phyloP scores from a whole-genome alignment of 2,888 invertebrate species.

The Eledona agricola region DNA sequence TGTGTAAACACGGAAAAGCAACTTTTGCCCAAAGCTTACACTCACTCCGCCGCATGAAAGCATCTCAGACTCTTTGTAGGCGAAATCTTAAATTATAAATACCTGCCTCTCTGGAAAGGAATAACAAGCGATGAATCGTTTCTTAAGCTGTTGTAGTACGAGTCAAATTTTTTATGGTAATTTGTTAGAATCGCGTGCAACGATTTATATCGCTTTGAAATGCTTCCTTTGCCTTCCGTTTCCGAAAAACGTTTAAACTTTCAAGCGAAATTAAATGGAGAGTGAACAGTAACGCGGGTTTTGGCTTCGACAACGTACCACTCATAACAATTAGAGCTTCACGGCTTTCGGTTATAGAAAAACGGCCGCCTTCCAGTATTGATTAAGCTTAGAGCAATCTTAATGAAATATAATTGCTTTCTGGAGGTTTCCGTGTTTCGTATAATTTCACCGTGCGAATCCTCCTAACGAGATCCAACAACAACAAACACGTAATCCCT shows the following conservation, averaged over 20 bases:
- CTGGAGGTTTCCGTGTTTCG: conserved; percentile 15
- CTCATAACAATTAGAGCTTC: conserved; percentile 22
- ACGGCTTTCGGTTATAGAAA: not conserved
- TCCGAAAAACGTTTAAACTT: conserved; percentile 21
- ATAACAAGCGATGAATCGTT: no score
- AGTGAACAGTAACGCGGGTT: conserved; percentile 9
- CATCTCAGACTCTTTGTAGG: no score
- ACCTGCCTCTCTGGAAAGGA: no score
- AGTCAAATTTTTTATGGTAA: no score
- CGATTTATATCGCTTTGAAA: conserved; percentile 15
- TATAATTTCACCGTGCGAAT: conserved; percentile 12
- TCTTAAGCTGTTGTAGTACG: no score
- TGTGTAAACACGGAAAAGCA: no score
- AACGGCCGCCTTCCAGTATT: conserved; percentile 2
- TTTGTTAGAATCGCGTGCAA: no score
- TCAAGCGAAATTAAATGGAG: conserved; percentile 13
- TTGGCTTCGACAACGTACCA: conserved; percentile 6
- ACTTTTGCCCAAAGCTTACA: no score
- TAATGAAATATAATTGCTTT: conserved; percentile 24
- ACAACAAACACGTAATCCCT: conserved; percentile 13
- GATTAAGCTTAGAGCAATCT: conserved; percentile 2
- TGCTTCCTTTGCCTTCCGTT: conserved; percentile 7
- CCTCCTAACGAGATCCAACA: conserved; percentile 17
- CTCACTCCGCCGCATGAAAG: no score
- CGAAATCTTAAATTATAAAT: no score